Base-by-base conservation (phyloP, 1,140 invertebrate species). In the Saccostrea cuccullata region DNA sequence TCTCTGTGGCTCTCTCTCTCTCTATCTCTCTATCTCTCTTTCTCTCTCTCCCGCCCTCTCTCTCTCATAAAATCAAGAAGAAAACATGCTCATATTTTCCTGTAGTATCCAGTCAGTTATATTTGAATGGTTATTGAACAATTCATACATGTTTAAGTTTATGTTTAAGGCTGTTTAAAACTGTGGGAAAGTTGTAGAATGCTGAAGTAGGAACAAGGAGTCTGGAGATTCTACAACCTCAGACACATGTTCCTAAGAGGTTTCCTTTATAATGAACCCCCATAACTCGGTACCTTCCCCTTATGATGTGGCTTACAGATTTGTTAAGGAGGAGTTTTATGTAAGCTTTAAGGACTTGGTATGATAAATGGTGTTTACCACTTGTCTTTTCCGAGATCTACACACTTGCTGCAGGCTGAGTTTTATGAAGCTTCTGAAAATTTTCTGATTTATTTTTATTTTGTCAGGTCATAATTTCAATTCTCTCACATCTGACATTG, bases 281-380 rank as follows among this genome's bases (percentile, higher is more conserved):
- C 2, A 30, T 77, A 15, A 30, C 26, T 77, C 26, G 26, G 70
- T 77, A 30, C 70, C 26, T 30, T 77, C 70, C 26, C 70, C 23
- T 77, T 26, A 13, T 77, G 26, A 4, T 30, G 70, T 26, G 26
- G 23, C 11, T 13, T 77, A 36, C 23, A 36, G 70, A 77, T 77
- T 77, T 77, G 70, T 77, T 77, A 36, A 77, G 70, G 70, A 77
- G 70, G 70, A 77, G 70, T 77, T 77, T 77, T 77, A 77, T 77
- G 70, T 77, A 77, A 36, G 15, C 70, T 77, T 26, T 77, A 26
- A 77, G 26, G 70, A 11, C 23, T 30, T 77, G 11, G 30, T 26
- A 15, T 77, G 70, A 77, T 77, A 77, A 77, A 77, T 77, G 30
- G 70, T 77, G 70, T 77, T 77, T 77, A 77, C 70, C 30, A 13